A percentile compares a stretch with the other conserved stretches of the same genome.
These are phyloP conservation scores for Acleris laterana DNA, from an alignment of 2,888 invertebrate species.

Conservation along the genomic window DNA sequence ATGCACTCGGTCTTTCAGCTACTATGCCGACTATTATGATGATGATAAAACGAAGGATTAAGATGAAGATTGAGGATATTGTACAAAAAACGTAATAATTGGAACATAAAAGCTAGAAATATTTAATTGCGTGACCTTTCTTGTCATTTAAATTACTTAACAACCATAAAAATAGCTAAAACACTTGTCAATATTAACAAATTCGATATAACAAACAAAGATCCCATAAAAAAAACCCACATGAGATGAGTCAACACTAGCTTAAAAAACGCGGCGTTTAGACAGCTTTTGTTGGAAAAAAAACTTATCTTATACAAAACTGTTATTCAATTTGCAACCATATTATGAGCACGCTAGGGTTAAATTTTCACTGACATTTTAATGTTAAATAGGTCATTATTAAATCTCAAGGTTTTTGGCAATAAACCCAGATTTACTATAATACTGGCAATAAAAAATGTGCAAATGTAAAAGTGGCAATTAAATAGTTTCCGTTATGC, in stretches of 20 bases:
- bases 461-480: constrained; percentile 21
- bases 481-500: constrained; percentile 31
- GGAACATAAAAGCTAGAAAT: no score
- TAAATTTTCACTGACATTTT: no score
- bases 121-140: neutral
- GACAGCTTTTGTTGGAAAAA: neutral
- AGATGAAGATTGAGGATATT: no score
- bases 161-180: constrained; percentile 5
- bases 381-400: no score
- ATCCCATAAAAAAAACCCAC: constrained; percentile 12
- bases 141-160: neutral
- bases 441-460: constrained; percentile 30
- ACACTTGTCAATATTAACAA: constrained; percentile 25
- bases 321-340: no score
- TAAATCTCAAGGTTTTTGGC: constrained; percentile 12
- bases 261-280: constrained; percentile 19
- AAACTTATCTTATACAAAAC: no score
- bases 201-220: constrained; percentile 16
- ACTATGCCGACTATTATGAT: no score
- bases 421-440: constrained; percentile 35
- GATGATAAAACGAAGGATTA: no score
- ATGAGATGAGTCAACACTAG: constrained; percentile 17
- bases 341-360: no score
- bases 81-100: no score
- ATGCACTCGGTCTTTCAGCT: no score